Evolutionary conservation across 2,797 vertebrate genomes (phyloP).

Genomic region (Hephaestus fuliginosus): DNA sequence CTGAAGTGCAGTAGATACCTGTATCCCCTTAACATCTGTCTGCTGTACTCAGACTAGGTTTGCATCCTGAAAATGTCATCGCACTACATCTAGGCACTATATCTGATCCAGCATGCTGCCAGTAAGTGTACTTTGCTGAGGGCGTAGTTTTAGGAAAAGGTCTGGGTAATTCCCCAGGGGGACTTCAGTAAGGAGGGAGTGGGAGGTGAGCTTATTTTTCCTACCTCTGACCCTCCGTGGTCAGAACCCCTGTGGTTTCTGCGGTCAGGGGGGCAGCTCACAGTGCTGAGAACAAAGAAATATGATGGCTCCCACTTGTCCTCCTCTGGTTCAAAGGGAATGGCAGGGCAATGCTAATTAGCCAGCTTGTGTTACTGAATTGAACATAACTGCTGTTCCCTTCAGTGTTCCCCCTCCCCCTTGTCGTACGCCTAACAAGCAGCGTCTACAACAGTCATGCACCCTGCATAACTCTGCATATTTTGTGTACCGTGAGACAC

Average conservation of each 20-base stretch:
- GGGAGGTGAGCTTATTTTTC: constrained; percentile 44
- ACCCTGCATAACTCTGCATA: constrained; percentile 73
- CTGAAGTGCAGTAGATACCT: constrained; percentile 68
- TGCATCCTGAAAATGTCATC: constrained; percentile 75
- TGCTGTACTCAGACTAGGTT: constrained; percentile 48
- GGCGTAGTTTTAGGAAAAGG: constrained; percentile 48
- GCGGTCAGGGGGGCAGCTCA: constrained; percentile 63
- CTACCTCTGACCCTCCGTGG: constrained; percentile 65
- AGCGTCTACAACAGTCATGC: constrained; percentile 62
- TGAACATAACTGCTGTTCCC: constrained; percentile 70
- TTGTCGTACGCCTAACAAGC: constrained; percentile 65
- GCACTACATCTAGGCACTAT: constrained; percentile 25
- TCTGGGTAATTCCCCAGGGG: constrained; percentile 37
- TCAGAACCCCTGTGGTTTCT: constrained; percentile 63
- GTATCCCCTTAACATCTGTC: constrained; percentile 73
- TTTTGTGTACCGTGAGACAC: constrained; percentile 57
- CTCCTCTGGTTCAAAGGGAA: constrained; percentile 75
- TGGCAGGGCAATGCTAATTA: constrained; percentile 79
- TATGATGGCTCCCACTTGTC: constrained; percentile 75
- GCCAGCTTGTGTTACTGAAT: constrained; percentile 71
- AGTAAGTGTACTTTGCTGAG: constrained; percentile 49
- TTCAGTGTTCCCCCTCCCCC: constrained; percentile 53
- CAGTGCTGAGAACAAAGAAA: constrained; percentile 74
- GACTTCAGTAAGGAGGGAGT: constrained; percentile 24
- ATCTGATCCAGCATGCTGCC: constrained; percentile 48